These are phyloP conservation scores for Channa striata DNA, from an alignment of 2,797 vertebrate species.

Conservation along the genomic window DNA sequence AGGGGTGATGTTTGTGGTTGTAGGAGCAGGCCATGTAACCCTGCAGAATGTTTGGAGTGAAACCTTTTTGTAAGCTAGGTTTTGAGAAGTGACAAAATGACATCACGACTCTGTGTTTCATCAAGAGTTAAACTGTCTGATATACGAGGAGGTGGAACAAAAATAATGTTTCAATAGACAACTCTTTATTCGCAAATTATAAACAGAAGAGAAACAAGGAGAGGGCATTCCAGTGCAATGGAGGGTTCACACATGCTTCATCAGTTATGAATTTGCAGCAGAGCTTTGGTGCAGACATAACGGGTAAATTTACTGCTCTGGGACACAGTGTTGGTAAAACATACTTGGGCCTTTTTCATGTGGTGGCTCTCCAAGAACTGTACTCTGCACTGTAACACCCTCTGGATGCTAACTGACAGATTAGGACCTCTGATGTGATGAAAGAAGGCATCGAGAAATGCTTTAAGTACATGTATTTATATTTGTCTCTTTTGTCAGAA, in stretches of 20 bases:
- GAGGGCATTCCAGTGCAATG: constrained; percentile 27
- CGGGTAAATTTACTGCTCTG: not conserved
- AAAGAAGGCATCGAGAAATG: constrained; percentile 17
- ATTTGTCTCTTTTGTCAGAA: not conserved
- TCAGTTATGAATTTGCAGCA: constrained; percentile 14
- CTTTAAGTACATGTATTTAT: not conserved
- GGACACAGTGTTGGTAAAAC: constrained; percentile 12
- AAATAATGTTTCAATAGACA: constrained; percentile 35
- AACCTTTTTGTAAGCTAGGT: constrained; percentile 17
- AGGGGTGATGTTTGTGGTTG: constrained; percentile 25
- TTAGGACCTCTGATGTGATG: constrained; percentile 24
- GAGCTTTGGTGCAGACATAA: not conserved
- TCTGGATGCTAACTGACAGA: constrained; percentile 29
- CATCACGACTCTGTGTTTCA: constrained; percentile 40
- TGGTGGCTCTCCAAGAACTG: constrained; percentile 8
- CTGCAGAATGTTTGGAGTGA: constrained; percentile 7
- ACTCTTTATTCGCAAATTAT: constrained; percentile 29
- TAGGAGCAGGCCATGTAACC: constrained; percentile 1
- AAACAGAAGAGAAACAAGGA: constrained; percentile 35
- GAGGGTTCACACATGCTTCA: constrained; percentile 11
- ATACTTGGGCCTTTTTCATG: constrained; percentile 34
- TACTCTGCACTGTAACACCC: constrained; percentile 23
- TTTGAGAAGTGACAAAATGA: constrained; percentile 57
- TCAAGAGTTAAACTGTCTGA: constrained; percentile 42
- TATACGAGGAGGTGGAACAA: constrained; percentile 34